Percentiles rank a stretch among this genome's conserved stretches.
Evolutionary conservation across 2,888 invertebrate genomes (phyloP).

Genomic region (Mythimna loreyi): DNA sequence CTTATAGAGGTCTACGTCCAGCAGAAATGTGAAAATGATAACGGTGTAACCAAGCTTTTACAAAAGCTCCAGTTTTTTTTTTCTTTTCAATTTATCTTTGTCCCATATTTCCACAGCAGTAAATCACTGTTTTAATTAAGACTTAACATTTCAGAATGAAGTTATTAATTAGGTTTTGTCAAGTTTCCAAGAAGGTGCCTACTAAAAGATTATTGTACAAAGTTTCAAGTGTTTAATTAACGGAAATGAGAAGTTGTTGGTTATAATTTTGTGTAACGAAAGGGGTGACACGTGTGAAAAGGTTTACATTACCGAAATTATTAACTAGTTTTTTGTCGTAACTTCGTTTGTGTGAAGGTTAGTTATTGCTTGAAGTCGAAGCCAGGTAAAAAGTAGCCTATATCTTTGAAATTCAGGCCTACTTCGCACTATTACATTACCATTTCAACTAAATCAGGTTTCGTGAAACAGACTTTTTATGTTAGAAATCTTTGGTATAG

Average conservation of each 20-base stretch:
- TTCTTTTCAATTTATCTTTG: neutral
- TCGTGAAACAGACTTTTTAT: too few species aligned
- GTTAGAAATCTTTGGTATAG: too few species aligned
- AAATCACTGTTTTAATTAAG: slow-evolving; percentile 9
- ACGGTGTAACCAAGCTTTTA: too few species aligned
- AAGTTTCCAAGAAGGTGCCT: slow-evolving; percentile 5
- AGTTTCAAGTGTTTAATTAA: slow-evolving; percentile 38
- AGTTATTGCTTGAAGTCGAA: too few species aligned
- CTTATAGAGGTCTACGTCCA: too few species aligned
- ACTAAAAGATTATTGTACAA: slow-evolving; percentile 16
- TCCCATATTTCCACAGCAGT: neutral
- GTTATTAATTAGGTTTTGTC: slow-evolving; percentile 7
- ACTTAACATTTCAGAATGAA: slow-evolving; percentile 1
- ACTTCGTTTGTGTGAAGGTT: too few species aligned
- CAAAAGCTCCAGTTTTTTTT: neutral
- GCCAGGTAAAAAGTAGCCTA: too few species aligned
- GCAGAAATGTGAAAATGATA: neutral
- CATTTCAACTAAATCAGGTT: too few species aligned
- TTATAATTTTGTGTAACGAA: slow-evolving; percentile 17
- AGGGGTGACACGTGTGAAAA: neutral
- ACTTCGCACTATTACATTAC: too few species aligned
- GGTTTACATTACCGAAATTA: neutral
- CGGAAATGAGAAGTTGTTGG: slow-evolving; percentile 8
- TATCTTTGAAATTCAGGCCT: too few species aligned
- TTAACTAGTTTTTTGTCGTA: neutral